Base-by-base conservation (phyloP, 2,113 vertebrate species). In the Emydocephalus ijimae region DNA sequence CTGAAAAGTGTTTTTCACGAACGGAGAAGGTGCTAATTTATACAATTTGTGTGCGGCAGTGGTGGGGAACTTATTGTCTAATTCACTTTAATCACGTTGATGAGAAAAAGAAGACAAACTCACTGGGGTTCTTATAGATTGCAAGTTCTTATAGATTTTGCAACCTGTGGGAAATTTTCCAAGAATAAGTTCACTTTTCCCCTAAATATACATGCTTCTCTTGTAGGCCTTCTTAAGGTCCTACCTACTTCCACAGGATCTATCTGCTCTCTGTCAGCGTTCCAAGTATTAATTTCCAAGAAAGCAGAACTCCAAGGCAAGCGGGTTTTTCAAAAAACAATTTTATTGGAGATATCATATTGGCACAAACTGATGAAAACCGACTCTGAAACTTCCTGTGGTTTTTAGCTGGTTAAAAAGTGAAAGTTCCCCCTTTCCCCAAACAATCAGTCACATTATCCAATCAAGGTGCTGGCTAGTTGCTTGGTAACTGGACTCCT, bases 21-120 rank as follows among this genome's bases (percentile, higher is more conserved):
- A 55, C 26, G 90, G 92, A 48, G 45, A 15, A 5, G 29, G 88
- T 89, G 43, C 9, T 59, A 59, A 64, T 85, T 69, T 93, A 89
- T 81, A 69, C 48, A 4, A 88, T 18, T 4, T 61, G 29, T 6
- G 5, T n/a, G 21, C 26, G 0, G 0, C 90, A 1, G 26, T 52
- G 26, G 14, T 64, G 43, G 21, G 0, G 91, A 93, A 48, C 0
- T 74, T 0, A 89, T 26, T 93, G 92, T 50, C 88, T 48, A 93
- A 43, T 91, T 52, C 39, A 69, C 23, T 34, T 91, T 85, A 64
- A 24, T 92, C 86, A 93, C 91, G 92, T 12, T 74, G 18, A 54
- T 34, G 26, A 39, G 69, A n/a, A 91, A 92, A 48, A 55, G n/a
- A 34, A 92, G 90, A 43, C 64, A 61, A 85, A 55, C 23, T 91